Base-by-base conservation (phyloP, 2,113 vertebrate genomes). In the Chamaea fasciata region DNA sequence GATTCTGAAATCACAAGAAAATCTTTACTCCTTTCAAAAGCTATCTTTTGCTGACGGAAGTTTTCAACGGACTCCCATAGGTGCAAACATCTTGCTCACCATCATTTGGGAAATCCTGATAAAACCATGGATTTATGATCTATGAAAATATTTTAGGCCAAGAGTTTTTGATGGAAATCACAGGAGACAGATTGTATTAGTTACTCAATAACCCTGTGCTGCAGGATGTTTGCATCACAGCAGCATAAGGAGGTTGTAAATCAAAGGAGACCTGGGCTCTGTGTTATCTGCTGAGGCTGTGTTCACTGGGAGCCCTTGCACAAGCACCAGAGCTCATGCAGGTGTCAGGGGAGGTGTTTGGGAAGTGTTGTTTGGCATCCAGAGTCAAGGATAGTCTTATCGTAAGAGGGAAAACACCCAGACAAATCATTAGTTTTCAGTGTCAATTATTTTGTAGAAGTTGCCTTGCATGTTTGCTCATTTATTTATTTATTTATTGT, bases 1-100 rank as follows among this genome's bases (percentile, higher is more conserved):
- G 77, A 85, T 96, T 87, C 91, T 78, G 89, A 97, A 95, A 94
- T 84, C 69, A 82, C 70, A 76, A 82, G 44, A 56, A 96, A 95
- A 95, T 80, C 78, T 89, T 92, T 83, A 82, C 76, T 89, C 33
- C 67, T 78, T 85, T 91, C 78, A 84, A 92, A 95, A 87, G 13
- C 1, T 42, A 55, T 59, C 65, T 81, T 93, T 85, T 89, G 70
- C 89, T 84, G 81, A 94, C 31, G 7, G 59, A 91, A 79, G 42
- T 90, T 85, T 83, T 95, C 74, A 62, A 73, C 27, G 41, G 55
- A 19, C 50, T 91, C 65, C 74, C 77, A 73, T 64, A 84, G 81
- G 70, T 60, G 50, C 55, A 79, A 90, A 86, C 62, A 68, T 79
- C 87, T 91, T 87, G 60, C 77, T 95, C 47, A 37, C 39, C 31